Evolutionary conservation across 2,888 invertebrate species (phyloP).

Genomic region (Nomada fabriciana): DNA sequence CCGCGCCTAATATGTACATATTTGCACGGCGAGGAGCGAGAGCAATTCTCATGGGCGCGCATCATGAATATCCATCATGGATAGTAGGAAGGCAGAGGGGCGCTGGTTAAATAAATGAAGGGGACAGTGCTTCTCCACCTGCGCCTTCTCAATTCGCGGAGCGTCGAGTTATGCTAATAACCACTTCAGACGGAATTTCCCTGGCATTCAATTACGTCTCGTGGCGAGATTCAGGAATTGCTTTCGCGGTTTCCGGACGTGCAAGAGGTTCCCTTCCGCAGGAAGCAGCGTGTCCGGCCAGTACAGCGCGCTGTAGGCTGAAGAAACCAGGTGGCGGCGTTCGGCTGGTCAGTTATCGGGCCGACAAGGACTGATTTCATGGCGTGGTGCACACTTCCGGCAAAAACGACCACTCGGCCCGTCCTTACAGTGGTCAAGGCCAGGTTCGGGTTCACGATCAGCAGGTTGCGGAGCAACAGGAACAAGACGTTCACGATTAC

Average conservation of each 20-base stretch:
- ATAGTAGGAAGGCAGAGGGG: not conserved
- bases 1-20: not conserved
- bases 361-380: conserved; percentile 83
- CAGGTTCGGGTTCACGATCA: conserved; percentile 67
- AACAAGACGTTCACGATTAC: conserved; percentile 48
- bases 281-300: conserved; percentile 82
- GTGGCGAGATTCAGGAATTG: conserved; percentile 34
- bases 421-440: conserved; percentile 75
- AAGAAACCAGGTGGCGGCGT: conserved; percentile 83
- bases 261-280: conserved; percentile 47
- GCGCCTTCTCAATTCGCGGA: not conserved
- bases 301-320: conserved; percentile 76
- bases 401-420: conserved; percentile 80
- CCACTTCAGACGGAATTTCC: conserved; percentile 24
- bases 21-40: not conserved
- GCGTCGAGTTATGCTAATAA: conserved; percentile 37
- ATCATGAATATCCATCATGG: conserved; percentile 17
- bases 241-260: conserved; percentile 13
- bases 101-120: conserved; percentile 6
- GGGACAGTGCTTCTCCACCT: not conserved
- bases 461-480: conserved; percentile 31
- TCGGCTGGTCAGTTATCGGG: conserved; percentile 80
- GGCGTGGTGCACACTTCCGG: conserved; percentile 82
- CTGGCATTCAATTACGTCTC: conserved; percentile 30
- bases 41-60: conserved; percentile 26